Evolutionary conservation across 2,797 vertebrate species (phyloP).

Genomic region (Fistularia commersonii): DNA sequence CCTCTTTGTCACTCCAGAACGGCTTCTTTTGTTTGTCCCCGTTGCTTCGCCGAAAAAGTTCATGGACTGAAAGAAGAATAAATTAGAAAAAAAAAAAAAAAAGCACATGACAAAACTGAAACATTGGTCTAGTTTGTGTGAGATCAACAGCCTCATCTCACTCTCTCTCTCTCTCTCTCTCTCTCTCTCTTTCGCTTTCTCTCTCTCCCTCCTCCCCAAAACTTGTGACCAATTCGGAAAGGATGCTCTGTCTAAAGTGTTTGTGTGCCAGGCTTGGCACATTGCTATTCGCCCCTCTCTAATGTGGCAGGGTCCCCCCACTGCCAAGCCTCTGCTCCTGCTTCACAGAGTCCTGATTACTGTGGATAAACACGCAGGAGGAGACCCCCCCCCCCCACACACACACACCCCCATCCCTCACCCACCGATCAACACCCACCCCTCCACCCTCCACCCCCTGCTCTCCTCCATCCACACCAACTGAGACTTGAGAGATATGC

Average conservation of each 20-base stretch:
- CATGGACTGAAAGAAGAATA: constrained; percentile 39
- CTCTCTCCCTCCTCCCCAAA: constrained; percentile 33
- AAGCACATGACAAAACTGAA: constrained; percentile 51
- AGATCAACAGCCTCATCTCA: constrained; percentile 48
- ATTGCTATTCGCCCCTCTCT: constrained; percentile 69
- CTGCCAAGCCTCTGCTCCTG: constrained; percentile 66
- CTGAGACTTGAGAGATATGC: constrained; percentile 65
- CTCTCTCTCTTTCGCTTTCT: constrained; percentile 21
- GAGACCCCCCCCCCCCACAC: constrained; percentile 33
- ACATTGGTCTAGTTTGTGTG: constrained; percentile 54
- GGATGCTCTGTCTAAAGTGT: constrained; percentile 67
- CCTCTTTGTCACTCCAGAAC: constrained; percentile 94
- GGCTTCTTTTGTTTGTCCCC: constrained; percentile 92
- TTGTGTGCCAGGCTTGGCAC: constrained; percentile 67
- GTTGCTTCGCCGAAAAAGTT: constrained; percentile 85
- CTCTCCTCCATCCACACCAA: constrained; percentile 58
- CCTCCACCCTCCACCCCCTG: no score
- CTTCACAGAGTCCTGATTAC: constrained; percentile 74
- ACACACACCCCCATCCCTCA: background rate
- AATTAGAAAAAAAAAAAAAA: constrained; percentile 16
- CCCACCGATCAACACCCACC: no score
- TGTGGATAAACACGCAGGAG: constrained; percentile 74
- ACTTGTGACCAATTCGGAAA: constrained; percentile 70
- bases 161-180: constrained; percentile 13
- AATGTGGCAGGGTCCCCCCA: constrained; percentile 64